Conservation (phyloP, 2,888 invertebrate genomes). For the Drosophila infuscata region DNA sequence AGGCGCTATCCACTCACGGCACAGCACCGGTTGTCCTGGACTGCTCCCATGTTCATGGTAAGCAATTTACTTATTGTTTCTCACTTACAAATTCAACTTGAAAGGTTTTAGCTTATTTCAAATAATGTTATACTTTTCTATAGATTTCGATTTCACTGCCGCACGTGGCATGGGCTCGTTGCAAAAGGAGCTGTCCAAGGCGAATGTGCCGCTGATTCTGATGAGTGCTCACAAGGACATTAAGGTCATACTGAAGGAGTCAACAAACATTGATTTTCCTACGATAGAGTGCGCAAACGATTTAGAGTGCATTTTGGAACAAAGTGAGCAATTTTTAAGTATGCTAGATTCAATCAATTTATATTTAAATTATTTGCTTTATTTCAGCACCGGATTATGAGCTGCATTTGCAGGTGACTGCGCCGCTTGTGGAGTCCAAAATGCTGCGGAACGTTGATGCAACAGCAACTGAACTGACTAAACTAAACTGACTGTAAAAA, state of each 20-base stretch:
- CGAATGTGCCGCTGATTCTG: conserved; percentile 91
- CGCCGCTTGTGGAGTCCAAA: conserved; percentile 76
- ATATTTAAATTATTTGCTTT: background rate
- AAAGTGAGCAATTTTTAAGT: conserved; percentile 69
- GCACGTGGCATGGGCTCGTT: conserved; percentile 93
- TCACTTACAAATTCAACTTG: background rate
- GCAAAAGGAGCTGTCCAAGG: conserved; percentile 89
- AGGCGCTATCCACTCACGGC: conserved; percentile 90
- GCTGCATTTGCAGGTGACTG: conserved; percentile 76
- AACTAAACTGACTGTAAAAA: conserved; percentile 56
- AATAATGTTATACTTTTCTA: background rate
- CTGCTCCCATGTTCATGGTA: conserved; percentile 91
- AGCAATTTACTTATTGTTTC: conserved; percentile 31
- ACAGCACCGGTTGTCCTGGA: conserved; percentile 92
- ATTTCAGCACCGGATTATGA: conserved; percentile 76
- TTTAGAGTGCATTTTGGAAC: conserved; percentile 77
- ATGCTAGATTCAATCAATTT: background rate
- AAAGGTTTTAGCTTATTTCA: background rate
- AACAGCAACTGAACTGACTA: conserved; percentile 56
- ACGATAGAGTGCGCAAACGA: conserved; percentile 80
- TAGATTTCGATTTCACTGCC: conserved; percentile 94
- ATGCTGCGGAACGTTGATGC: conserved; percentile 28
- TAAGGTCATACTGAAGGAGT: conserved; percentile 81
- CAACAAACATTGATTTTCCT: conserved; percentile 80
- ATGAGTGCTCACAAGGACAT: conserved; percentile 85